A percentile compares a stretch with the other conserved stretches of the same genome.
Conservation (phyloP, 2,797 vertebrate genomes). For the Anniella stebbinsi region DNA sequence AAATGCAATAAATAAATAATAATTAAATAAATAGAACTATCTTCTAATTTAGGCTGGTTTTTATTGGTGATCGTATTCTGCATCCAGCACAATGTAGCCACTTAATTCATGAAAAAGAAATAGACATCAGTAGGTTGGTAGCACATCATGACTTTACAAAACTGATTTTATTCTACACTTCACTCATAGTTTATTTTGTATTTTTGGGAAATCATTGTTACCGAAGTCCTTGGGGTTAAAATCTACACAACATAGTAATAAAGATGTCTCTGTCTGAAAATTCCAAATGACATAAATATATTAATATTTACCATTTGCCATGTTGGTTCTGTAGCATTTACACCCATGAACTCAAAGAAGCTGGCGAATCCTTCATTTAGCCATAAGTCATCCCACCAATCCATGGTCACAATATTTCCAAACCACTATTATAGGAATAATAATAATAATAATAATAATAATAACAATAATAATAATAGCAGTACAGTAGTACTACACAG, state of each 20-base stretch:
- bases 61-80: not conserved
- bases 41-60: not conserved
- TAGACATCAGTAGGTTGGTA: not conserved
- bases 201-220: not conserved
- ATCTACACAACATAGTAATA: not conserved
- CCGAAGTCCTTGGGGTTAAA: not conserved
- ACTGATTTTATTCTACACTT: not conserved
- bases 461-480: not conserved
- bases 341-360: conserved; percentile 95
- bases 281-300: not conserved
- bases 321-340: conserved; percentile 79
- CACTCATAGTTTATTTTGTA: not conserved
- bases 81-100: not conserved
- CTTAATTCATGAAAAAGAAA: not conserved
- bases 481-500: conserved; percentile 22
- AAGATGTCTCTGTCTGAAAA: not conserved
- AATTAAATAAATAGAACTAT: too few species aligned
- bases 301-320: conserved; percentile 91
- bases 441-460: not conserved
- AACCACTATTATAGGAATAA: conserved; percentile 89
- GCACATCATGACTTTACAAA: not conserved
- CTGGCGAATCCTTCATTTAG: conserved; percentile 97
- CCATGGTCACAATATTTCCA: conserved; percentile 98
- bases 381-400: conserved; percentile 99
- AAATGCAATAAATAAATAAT: too few species aligned